Evolutionary conservation across 37 sponge, comb jelly and placozoan species (phyloP).

Genomic region (Eunapius fragilis): DNA sequence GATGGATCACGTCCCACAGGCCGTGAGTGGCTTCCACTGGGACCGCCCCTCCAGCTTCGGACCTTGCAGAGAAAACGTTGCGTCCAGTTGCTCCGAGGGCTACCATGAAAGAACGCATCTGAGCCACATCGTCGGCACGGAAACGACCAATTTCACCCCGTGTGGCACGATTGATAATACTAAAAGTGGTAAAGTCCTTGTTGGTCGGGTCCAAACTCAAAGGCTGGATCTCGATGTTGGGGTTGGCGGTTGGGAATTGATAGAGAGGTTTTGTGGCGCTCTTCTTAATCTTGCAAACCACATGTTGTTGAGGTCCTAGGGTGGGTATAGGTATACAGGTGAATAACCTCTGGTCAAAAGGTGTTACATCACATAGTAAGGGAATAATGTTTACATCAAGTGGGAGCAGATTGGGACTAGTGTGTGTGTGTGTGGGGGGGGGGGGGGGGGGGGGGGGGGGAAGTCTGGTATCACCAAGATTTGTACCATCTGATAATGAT

Average conservation of each 20-base stretch:
- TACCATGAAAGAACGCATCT: slow-evolving; percentile 49
- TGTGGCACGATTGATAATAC: slow-evolving; percentile 3
- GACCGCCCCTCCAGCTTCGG: background rate
- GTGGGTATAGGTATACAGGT: too few relatives aligned
- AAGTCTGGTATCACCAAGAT: too few relatives aligned
- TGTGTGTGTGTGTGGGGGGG: too few relatives aligned
- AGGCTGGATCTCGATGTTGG: slow-evolving; percentile 23
- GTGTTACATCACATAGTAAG: too few relatives aligned
- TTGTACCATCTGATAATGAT: too few relatives aligned
- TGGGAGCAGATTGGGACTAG: too few relatives aligned
- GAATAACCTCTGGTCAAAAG: too few relatives aligned
- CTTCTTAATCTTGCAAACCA: background rate
- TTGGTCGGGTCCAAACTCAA: slow-evolving; percentile 38
- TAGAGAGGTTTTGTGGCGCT: background rate
- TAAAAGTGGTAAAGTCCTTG: slow-evolving; percentile 42
- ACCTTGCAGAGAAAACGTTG: background rate
- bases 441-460: too few relatives aligned
- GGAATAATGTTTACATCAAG: too few relatives aligned
- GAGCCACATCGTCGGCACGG: slow-evolving; percentile 39
- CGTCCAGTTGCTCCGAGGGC: slow-evolving; percentile 27
- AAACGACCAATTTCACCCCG: background rate
- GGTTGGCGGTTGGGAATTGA: slow-evolving; percentile 19
- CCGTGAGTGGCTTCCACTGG: slow-evolving; percentile 30
- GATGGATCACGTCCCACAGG: slow-evolving; percentile 48
- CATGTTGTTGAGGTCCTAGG: slow-evolving; percentile 6